Evolutionary conservation across 2,888 invertebrate genomes (phyloP), one percentile per base, ranked within the genome.

Genomic region (Hermaeophaga mercurialis): DNA sequence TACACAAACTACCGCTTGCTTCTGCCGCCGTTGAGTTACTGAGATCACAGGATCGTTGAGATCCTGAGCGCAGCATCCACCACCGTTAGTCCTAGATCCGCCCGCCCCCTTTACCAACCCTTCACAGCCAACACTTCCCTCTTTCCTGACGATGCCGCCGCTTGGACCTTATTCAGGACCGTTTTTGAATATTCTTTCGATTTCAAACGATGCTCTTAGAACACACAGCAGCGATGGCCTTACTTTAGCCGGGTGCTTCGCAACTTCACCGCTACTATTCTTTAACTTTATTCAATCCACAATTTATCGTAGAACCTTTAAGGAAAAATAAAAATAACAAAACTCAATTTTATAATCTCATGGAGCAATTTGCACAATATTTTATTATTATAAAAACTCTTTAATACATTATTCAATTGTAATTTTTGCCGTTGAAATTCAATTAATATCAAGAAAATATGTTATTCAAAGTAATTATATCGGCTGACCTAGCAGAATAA

Each of bases 1-100:
- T 61, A 62, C 65, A 66, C 63, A 62, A 59, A 64, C 64, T 65
- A 69, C 69, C 71, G 69, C 62, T 62, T 67, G 58, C 68, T 64
- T 66, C 64, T 66, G 68, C 68, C 69, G 66, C 68, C 68, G 63
- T 67, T 70, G 67, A 66, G 66, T 66, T 68, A 70, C 70, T 68
- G 70, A 70, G 71, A 68, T 65, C 66, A 43, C 33, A 52, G 44
- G 52, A 43, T 43, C 52, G 44, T 31, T 34, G 54, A 65, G 66
- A 65, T 71, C 69, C 63, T 71, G 59, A 83, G 83, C n/a, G 84
- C 83, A 53, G 84, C 84, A 70, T 84, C 73, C 67, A 61, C 63
- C 57, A 63, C 67, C 61, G 59, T 59, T 61, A 54, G 55, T 62
- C 66, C 68, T 64, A 64, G 67, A 66, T 69, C 65, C 67, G 63